phyloP scores from a whole-genome alignment of 2,797 vertebrate genomes.

The Philypnodon macrostomus region DNA sequence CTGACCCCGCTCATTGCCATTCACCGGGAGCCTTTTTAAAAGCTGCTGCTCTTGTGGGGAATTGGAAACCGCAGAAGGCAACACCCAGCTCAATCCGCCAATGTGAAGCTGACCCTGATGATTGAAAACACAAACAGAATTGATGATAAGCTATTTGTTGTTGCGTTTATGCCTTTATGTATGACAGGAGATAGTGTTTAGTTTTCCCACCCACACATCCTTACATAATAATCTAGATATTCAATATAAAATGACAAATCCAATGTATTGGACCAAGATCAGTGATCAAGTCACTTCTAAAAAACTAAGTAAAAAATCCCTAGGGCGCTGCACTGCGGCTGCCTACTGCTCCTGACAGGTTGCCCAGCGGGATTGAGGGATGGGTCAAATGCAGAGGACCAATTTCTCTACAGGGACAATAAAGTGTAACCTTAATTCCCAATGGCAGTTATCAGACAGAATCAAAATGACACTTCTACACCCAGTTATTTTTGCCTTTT shows the following conservation, averaged over 20 bases:
- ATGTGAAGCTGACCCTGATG: constrained; percentile 11
- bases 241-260: constrained; percentile 27
- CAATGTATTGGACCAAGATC: constrained; percentile 32
- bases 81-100: constrained; percentile 19
- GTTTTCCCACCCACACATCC: constrained; percentile 1
- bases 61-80: constrained; percentile 13
- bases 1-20: constrained; percentile 30
- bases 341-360: no score
- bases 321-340: no score
- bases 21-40: constrained; percentile 34
- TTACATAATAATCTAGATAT: constrained; percentile 25
- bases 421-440: no score
- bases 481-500: constrained; percentile 15
- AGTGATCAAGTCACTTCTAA: no score
- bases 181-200: constrained; percentile 8
- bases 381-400: no score
- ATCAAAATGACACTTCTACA: constrained; percentile 21
- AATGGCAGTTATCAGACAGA: no score
- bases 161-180: constrained; percentile 9
- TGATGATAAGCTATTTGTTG: constrained; percentile 14
- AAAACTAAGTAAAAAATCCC: no score
- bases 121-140: constrained; percentile 24
- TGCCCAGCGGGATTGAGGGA: no score
- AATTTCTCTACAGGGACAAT: no score
- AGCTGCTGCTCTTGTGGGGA: constrained; percentile 21